Percentiles rank a stretch among this genome's conserved stretches.
phyloP scores from a whole-genome alignment of 1,140 invertebrate genomes.

The Ladona fulva region DNA sequence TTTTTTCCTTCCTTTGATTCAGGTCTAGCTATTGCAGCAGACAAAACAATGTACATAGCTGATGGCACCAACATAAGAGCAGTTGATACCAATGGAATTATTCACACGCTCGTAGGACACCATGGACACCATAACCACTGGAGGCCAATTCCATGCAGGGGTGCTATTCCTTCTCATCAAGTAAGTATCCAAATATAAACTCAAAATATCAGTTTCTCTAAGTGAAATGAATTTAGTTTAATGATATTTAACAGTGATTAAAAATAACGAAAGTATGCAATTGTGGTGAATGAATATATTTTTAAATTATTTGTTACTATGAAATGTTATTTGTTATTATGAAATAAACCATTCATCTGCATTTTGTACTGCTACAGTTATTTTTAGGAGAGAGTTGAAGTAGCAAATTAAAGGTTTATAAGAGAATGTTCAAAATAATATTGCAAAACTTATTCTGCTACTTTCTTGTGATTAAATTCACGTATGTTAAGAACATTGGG shows the following conservation, averaged over 20 bases:
- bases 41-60: slow-evolving; percentile 88
- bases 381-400: no score
- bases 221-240: neutral
- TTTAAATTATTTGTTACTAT: no score
- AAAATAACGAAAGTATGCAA: no score
- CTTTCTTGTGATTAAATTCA: no score
- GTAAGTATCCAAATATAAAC: slow-evolving; percentile 27
- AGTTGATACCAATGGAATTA: slow-evolving; percentile 83
- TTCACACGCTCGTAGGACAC: slow-evolving; percentile 87
- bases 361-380: no score
- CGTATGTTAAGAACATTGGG: no score
- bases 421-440: no score
- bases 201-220: neutral
- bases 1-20: slow-evolving; percentile 22
- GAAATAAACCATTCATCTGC: no score
- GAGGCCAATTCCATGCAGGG: slow-evolving; percentile 76
- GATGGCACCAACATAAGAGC: slow-evolving; percentile 88
- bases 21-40: slow-evolving; percentile 80
- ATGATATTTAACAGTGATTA: neutral
- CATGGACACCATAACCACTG: slow-evolving; percentile 86
- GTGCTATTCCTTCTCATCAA: slow-evolving; percentile 62
- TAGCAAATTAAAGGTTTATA: no score
- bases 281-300: no score
- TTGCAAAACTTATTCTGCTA: no score
- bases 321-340: no score